Percentiles rank a stretch among this genome's conserved stretches.
Conservation (phyloP, 2,888 invertebrate species). For the Volucella zonaria region DNA sequence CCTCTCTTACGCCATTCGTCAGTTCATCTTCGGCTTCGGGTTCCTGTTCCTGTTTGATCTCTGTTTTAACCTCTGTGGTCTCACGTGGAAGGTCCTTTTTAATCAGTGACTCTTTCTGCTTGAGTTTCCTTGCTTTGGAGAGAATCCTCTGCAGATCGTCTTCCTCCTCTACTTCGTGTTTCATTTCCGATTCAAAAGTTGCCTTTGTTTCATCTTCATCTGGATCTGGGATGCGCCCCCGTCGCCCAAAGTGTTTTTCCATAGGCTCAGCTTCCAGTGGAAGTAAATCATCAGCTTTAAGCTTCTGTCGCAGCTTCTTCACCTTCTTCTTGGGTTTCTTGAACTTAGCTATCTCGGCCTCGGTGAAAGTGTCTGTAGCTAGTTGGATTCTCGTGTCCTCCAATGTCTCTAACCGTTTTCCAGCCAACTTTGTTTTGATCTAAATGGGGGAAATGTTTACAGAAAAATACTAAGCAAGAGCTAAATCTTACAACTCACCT, state of each 20-base stretch:
- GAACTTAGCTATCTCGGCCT: conserved; percentile 93
- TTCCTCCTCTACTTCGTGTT: conserved; percentile 85
- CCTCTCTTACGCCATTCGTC: conserved; percentile 77
- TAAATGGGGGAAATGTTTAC: conserved; percentile 58
- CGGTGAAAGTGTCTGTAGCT: conserved; percentile 94
- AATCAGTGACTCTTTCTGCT: conserved; percentile 83
- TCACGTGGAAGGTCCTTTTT: conserved; percentile 77
- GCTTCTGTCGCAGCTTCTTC: conserved; percentile 87
- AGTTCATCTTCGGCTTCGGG: conserved; percentile 78
- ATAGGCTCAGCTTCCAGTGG: conserved; percentile 79
- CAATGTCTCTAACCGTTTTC: conserved; percentile 89
- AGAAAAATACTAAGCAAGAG: neutral
- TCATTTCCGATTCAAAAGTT: conserved; percentile 82
- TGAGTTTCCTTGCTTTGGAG: conserved; percentile 88
- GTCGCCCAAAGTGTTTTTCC: conserved; percentile 79
- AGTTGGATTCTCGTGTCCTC: conserved; percentile 86
- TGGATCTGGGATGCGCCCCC: conserved; percentile 76
- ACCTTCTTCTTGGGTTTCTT: conserved; percentile 93
- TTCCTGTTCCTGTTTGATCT: conserved; percentile 83
- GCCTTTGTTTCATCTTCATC: conserved; percentile 84
- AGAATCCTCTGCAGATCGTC: conserved; percentile 89
- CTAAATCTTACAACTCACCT: conserved; percentile 66
- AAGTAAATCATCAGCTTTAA: conserved; percentile 89
- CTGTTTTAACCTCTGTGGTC: conserved; percentile 82
- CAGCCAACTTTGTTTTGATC: conserved; percentile 85